Percentiles rank a stretch among this genome's conserved stretches.
phyloP scores from a whole-genome alignment of 2,113 vertebrate genomes.

The Silurus glanis region DNA sequence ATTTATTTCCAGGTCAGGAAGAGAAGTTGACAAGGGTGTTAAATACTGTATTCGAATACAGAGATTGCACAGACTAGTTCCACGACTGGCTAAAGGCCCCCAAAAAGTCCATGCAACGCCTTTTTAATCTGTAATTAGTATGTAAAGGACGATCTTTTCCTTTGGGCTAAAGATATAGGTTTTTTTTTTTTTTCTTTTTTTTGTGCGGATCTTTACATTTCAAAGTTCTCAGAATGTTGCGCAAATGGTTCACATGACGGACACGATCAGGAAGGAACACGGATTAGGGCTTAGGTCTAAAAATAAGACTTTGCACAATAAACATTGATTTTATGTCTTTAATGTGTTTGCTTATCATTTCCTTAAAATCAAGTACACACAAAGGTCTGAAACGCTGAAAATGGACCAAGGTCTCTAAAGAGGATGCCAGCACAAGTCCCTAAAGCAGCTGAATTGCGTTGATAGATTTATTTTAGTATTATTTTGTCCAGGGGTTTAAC shows the following conservation, averaged over 20 bases:
- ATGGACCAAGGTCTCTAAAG: not conserved
- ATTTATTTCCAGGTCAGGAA: not conserved
- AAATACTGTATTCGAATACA: not conserved
- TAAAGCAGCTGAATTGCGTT: not conserved
- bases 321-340: not conserved
- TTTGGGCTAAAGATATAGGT: not conserved
- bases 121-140: not conserved
- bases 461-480: not conserved
- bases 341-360: not conserved
- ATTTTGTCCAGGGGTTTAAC: not conserved
- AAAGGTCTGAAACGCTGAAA: not conserved
- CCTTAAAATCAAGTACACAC: not conserved
- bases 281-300: not conserved
- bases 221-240: not conserved
- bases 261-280: not conserved
- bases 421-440: not conserved
- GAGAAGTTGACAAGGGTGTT: not conserved
- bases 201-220: not conserved
- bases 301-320: not conserved
- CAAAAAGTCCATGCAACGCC: no score
- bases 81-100: not conserved
- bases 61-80: not conserved
- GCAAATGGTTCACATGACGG: not conserved
- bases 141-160: not conserved
- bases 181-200: not conserved